These are phyloP conservation scores for Gavialis gangeticus DNA, from an alignment of 2,113 vertebrate species.

Conservation along the genomic window DNA sequence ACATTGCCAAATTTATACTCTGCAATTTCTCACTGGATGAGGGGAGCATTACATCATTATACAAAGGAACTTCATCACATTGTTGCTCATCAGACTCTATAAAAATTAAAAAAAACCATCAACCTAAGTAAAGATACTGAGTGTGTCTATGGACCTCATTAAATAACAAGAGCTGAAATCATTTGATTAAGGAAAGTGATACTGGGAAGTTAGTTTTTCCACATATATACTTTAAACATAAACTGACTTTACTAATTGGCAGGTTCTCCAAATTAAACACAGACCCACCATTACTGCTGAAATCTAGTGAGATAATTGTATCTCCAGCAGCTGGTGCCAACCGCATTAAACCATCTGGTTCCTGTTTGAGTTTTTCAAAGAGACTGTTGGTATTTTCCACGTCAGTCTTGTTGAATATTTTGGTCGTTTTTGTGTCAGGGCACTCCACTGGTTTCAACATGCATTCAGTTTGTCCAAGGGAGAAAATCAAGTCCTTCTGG, in stretches of 20 bases:
- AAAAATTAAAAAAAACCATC: conserved; percentile 76
- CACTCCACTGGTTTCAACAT: conserved; percentile 81
- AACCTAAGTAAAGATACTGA: conserved; percentile 59
- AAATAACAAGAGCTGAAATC: conserved; percentile 37
- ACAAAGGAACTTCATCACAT: conserved; percentile 91
- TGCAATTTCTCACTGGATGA: conserved; percentile 88
- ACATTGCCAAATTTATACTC: conserved; percentile 88
- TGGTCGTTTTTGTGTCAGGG: conserved; percentile 85
- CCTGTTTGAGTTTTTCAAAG: conserved; percentile 91
- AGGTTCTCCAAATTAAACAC: conserved; percentile 30
- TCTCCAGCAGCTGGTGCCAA: conserved; percentile 95
- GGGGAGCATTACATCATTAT: conserved; percentile 97
- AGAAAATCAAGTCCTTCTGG: conserved; percentile 92
- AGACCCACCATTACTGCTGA: conserved; percentile 88
- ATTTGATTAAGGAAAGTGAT: conserved; percentile 6
- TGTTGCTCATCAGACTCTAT: conserved; percentile 88
- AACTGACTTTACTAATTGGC: neutral
- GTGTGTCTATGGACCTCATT: conserved; percentile 45
- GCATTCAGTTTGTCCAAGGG: conserved; percentile 93
- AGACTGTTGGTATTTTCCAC: conserved; percentile 82
- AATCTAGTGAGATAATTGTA: conserved; percentile 92
- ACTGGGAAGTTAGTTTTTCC: neutral
- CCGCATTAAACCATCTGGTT: conserved; percentile 92
- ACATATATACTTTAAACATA: neutral
- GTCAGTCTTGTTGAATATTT: conserved; percentile 83